A percentile compares a stretch with the other conserved stretches of the same genome.
These are phyloP conservation scores for Drosophila antonietae DNA, from an alignment of 2,888 invertebrate species.

Conservation along the genomic window DNA sequence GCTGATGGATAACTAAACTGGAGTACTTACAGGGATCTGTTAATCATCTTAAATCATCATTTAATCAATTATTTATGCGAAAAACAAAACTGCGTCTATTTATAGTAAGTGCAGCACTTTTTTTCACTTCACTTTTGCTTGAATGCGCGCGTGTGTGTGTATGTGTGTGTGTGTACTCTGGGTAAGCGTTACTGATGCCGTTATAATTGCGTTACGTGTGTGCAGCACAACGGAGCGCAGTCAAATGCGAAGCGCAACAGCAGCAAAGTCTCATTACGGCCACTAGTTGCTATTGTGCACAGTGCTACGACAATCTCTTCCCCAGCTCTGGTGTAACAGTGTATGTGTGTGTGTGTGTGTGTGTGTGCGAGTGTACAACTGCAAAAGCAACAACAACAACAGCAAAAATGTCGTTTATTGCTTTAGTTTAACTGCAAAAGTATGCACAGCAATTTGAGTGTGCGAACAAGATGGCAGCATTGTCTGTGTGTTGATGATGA, in stretches of 20 bases:
- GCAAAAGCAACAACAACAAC: constrained; percentile 47
- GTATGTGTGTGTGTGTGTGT: constrained; percentile 6
- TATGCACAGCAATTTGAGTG: constrained; percentile 44
- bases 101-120: constrained; percentile 6
- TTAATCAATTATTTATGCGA: neutral
- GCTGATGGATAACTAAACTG: neutral
- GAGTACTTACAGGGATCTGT: neutral
- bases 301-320: constrained; percentile 26
- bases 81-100: neutral
- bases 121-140: constrained; percentile 18
- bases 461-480: constrained; percentile 54
- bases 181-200: constrained; percentile 15
- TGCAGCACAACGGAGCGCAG: constrained; percentile 50
- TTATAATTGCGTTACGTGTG: constrained; percentile 48
- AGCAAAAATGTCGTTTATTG: constrained; percentile 43
- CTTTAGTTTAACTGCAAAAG: constrained; percentile 45
- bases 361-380: constrained; percentile 45
- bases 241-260: constrained; percentile 60
- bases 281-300: constrained; percentile 76
- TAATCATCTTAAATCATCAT: constrained; percentile 1
- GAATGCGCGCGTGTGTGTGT: constrained; percentile 1
- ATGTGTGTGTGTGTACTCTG: constrained; percentile 9
- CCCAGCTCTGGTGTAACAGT: constrained; percentile 25
- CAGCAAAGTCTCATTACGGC: constrained; percentile 64
- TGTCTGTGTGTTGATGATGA: constrained; percentile 3